Base-by-base conservation (phyloP, 2,888 invertebrate species). In the Lordiphosa andalusiaca region DNA sequence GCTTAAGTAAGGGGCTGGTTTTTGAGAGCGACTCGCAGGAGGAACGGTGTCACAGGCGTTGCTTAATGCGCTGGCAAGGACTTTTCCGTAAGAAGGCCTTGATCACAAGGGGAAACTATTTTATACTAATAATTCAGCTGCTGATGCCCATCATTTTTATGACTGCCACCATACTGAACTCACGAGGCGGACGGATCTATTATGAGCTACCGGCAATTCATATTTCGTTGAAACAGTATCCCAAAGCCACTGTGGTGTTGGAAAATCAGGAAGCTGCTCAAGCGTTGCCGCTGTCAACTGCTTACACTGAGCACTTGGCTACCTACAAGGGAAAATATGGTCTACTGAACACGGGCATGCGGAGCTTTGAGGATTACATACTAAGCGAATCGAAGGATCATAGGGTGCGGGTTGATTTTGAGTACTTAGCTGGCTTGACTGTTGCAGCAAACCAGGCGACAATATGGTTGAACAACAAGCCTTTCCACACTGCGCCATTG, bases 401-500 rank as follows among this genome's bases (percentile, higher is more conserved):
- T 1, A 6, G 7, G 2, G 13, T 38, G 0, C 19, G 23, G 4
- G 10, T 83, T 0, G 90, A 92, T 9, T 88, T 89, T 59, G 84
- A 86, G 6, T 89, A 92, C 61, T 84, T 93, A 46, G 90, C 91
- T 0, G 93, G 92, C 0, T 92, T 92, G 0, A 91, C 92, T 0
- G 73, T 87, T 1, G 88, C 88, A 2, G 49, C 71, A 3, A 67
- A 73, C 1, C 77, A 88, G 0, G 90, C 92, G 0, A 92, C 90
- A 0, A 93, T 92, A 0, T 93, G 93, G 91, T 94, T 95, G 89
- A 95, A 95, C 78, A 94, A 94, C 83, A 93, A 94, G 80, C 93
- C 94, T 0, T 93, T 92, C 77, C 95, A 95, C 84, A 92, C 93
- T 40, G 91, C 93, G 0, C 93, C 93, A 0, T 90, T 93, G 0